Conservation (phyloP, 35 echinoderm and acorn worm species). For the Hemicentrotus pulcherrimus region DNA sequence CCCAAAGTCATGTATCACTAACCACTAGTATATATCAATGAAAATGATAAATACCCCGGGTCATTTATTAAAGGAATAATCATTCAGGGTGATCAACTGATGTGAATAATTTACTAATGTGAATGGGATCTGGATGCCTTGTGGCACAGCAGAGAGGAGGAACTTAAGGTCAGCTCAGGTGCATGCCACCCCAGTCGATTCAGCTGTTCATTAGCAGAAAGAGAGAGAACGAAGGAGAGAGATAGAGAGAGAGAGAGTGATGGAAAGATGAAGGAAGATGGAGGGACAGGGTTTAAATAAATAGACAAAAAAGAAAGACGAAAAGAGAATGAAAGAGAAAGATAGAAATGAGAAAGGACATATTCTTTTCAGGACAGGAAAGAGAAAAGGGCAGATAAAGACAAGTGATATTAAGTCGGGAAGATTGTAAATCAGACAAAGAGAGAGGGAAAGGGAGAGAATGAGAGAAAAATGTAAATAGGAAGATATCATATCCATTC, state of each 20-base stretch:
- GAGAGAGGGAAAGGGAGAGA: background rate
- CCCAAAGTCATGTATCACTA: no score
- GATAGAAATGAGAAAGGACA: background rate
- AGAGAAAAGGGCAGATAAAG: background rate
- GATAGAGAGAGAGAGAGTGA: background rate
- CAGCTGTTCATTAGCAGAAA: slow-evolving; percentile 15
- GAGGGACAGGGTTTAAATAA: background rate
- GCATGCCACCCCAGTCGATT: slow-evolving; percentile 27
- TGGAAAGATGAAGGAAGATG: background rate
- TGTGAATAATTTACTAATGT: no score
- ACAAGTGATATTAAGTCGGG: background rate
- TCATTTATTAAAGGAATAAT: no score
- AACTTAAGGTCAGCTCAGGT: background rate
- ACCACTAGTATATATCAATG: no score
- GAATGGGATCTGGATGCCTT: no score
- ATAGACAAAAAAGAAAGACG: background rate
- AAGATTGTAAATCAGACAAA: background rate
- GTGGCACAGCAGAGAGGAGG: no score
- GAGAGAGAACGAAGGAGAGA: background rate
- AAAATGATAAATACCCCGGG: no score
- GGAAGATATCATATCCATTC: no score
- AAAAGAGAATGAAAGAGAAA: background rate
- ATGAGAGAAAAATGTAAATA: no score
- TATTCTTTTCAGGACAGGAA: background rate
- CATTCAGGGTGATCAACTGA: no score